These are phyloP conservation scores for Caenorhabditis macrosperma DNA, from an alignment of 2,888 invertebrate genomes.

Conservation along the genomic window DNA sequence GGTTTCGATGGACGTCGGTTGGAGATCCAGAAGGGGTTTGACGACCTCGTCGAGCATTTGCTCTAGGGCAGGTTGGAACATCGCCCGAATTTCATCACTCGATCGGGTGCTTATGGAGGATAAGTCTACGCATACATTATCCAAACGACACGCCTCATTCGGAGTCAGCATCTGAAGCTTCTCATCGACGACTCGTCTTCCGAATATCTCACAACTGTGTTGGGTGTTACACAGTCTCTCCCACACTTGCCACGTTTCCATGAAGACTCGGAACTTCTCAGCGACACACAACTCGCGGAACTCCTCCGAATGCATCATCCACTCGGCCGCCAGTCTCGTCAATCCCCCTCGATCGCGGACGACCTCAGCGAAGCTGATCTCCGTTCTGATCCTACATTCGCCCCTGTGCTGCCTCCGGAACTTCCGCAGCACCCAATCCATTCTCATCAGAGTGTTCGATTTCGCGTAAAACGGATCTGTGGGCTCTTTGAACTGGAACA, in stretches of 20 bases:
- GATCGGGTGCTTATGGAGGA: background rate
- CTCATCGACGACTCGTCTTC: background rate
- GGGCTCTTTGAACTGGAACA: background rate
- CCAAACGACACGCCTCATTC: background rate
- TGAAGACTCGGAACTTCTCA: background rate
- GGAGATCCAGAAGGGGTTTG: background rate
- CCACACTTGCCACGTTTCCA: background rate
- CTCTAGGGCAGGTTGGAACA: background rate
- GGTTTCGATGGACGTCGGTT: background rate
- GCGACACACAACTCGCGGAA: background rate
- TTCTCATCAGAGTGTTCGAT: background rate
- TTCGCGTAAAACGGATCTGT: background rate
- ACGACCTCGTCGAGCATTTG: background rate
- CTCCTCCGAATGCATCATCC: constrained; percentile 11
- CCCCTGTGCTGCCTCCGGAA: background rate
- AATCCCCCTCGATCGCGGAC: background rate
- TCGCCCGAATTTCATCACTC: background rate
- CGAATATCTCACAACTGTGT: background rate
- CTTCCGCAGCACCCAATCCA: background rate
- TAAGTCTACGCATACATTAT: background rate
- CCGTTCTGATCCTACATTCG: background rate
- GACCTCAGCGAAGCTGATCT: background rate
- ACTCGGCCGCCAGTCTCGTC: background rate
- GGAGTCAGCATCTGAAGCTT: background rate
- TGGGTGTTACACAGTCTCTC: background rate